These are phyloP conservation scores for Euschistus heros DNA, from an alignment of 1,140 invertebrate species.

Conservation along the genomic window DNA sequence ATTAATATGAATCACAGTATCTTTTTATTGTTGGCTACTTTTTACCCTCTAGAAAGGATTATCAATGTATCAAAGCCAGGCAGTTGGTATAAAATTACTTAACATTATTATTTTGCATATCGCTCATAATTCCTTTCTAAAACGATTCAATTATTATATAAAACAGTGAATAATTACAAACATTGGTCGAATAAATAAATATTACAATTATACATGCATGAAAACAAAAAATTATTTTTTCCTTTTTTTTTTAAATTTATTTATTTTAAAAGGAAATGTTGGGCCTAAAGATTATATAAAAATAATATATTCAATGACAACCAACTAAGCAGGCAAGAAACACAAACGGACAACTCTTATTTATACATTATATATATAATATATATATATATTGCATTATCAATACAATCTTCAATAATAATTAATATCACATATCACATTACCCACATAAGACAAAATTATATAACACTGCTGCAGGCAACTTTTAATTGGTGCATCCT, in stretches of 20 bases:
- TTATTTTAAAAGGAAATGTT: background rate
- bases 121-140: background rate
- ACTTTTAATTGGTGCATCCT: constrained; percentile 23
- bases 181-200: constrained; percentile 5
- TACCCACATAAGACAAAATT: constrained; percentile 13
- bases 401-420: constrained; percentile 15
- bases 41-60: constrained; percentile 3
- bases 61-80: constrained; percentile 1
- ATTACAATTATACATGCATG: constrained; percentile 9
- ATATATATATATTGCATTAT: constrained; percentile 10
- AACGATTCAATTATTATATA: background rate
- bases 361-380: constrained; percentile 1
- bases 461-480: constrained; percentile 24
- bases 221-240: background rate
- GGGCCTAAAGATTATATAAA: constrained; percentile 8
- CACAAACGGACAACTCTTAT: constrained; percentile 8
- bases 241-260: background rate
- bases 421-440: constrained; percentile 20
- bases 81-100: constrained; percentile 2
- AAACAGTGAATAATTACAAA: constrained; percentile 7
- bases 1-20: constrained; percentile 3
- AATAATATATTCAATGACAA: constrained; percentile 16
- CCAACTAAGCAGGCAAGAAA: constrained; percentile 17
- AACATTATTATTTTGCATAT: constrained; percentile 1
- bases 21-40: constrained; percentile 7